These are phyloP conservation scores for Indri indri DNA, from an alignment of 2,113 vertebrate species.

Conservation along the genomic window DNA sequence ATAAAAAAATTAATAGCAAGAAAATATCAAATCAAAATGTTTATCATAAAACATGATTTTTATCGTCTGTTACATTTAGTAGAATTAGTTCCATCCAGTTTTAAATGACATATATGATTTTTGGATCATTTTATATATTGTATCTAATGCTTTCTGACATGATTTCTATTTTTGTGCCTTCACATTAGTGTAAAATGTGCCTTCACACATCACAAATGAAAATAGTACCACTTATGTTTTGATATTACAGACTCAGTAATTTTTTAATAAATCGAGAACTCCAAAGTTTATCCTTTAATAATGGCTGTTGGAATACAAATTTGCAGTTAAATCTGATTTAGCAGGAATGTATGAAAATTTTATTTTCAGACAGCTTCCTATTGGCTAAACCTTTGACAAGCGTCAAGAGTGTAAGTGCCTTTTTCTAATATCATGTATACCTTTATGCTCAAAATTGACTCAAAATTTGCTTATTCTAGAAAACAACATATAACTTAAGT, in stretches of 20 bases:
- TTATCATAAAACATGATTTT: not conserved
- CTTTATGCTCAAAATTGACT: not conserved
- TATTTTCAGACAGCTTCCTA: not conserved
- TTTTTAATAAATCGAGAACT: not conserved
- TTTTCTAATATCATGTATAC: not conserved
- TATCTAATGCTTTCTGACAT: not conserved
- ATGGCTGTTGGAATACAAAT: not conserved
- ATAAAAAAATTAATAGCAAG: not conserved
- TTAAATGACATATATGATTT: not conserved
- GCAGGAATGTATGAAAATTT: not conserved
- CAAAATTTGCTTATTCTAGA: conserved; percentile 50
- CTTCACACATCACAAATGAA: not conserved
- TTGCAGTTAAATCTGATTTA: not conserved
- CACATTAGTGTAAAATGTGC: not conserved
- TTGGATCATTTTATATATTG: not conserved
- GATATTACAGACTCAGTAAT: not conserved
- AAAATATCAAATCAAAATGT: not conserved
- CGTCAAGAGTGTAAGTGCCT: not conserved
- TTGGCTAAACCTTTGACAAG: not conserved
- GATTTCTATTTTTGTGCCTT: not conserved
- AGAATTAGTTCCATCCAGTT: not conserved
- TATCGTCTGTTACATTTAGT: not conserved
- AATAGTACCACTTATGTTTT: not conserved
- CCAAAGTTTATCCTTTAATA: not conserved
- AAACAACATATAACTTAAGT: not conserved